Evolutionary conservation across 64 coral and sea anemone species (phyloP).

Genomic region (Trachythela sp.): DNA sequence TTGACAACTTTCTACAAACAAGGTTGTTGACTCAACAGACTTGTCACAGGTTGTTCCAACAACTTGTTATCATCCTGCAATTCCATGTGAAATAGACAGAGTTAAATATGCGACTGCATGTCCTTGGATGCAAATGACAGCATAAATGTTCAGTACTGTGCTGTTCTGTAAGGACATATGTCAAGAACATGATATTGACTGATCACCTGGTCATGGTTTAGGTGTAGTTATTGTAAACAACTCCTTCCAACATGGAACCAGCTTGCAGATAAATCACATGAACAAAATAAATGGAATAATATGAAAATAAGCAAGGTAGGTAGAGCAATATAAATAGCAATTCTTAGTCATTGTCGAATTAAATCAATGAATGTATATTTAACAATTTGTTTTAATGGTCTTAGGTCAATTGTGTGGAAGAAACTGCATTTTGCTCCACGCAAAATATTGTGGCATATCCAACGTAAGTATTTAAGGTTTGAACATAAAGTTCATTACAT

Average conservation of each 20-base stretch:
- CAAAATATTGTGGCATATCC: slow-evolving; percentile 15
- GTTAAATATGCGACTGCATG: too few species aligned
- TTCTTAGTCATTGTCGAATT: background rate
- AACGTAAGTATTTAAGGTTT: background rate
- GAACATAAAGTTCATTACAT: background rate
- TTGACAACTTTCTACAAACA: too few species aligned
- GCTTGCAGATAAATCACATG: slow-evolving; percentile 8
- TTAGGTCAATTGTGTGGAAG: background rate
- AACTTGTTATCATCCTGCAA: too few species aligned
- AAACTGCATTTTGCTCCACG: background rate
- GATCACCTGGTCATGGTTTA: too few species aligned
- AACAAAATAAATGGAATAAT: background rate
- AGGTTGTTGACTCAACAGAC: too few species aligned
- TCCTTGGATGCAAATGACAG: too few species aligned
- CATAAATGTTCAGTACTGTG: too few species aligned
- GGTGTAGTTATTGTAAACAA: background rate
- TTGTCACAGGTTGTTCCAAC: too few species aligned
- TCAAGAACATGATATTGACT: too few species aligned
- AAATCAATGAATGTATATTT: background rate
- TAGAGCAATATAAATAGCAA: background rate
- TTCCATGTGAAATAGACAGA: too few species aligned
- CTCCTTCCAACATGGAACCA: background rate
- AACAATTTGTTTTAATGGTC: background rate
- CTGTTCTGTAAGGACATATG: too few species aligned
- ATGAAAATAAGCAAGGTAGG: background rate